A percentile compares a stretch with the other conserved stretches of the same genome.
phyloP scores from a whole-genome alignment of 2,797 vertebrate species.

The Acanthurus tractus region DNA sequence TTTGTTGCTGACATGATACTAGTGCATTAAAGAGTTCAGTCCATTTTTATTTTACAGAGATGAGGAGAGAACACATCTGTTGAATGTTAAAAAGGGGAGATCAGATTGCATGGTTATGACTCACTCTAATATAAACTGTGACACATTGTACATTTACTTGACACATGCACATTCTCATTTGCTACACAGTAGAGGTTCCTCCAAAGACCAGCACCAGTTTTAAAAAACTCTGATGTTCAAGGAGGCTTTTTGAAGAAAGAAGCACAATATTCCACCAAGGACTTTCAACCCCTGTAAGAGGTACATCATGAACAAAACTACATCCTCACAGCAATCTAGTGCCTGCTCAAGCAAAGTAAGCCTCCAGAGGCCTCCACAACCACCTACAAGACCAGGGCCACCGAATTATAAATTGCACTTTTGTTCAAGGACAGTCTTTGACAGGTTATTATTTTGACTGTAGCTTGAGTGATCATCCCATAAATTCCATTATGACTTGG shows the following conservation, averaged over 20 bases:
- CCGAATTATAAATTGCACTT: constrained; percentile 64
- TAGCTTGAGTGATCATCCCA: constrained; percentile 37
- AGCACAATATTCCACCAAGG: constrained; percentile 37
- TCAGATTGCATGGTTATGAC: constrained; percentile 12
- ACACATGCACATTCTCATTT: constrained; percentile 13
- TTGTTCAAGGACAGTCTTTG: constrained; percentile 64
- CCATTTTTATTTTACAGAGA: constrained; percentile 12
- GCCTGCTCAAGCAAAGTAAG: constrained; percentile 61
- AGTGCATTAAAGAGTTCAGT: constrained; percentile 1
- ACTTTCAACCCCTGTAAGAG: constrained; percentile 37
- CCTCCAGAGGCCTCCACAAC: constrained; percentile 47
- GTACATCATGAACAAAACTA: constrained; percentile 43
- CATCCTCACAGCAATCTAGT: constrained; percentile 58
- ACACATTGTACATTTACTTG: neutral
- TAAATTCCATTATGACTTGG: constrained; percentile 44
- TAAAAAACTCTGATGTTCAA: constrained; percentile 23
- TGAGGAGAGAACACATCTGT: neutral
- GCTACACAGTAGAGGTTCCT: neutral
- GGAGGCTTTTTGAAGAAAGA: constrained; percentile 21
- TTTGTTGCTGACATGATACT: constrained; percentile 21
- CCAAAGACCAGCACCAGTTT: constrained; percentile 1
- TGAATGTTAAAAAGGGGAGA: constrained; percentile 4
- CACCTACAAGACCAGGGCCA: constrained; percentile 65
- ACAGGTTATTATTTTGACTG: constrained; percentile 71
- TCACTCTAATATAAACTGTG: neutral